Evolutionary conservation across 2,888 invertebrate genomes (phyloP), one percentile per base, ranked within the genome.

Genomic region (Ptychoptera albimana): DNA sequence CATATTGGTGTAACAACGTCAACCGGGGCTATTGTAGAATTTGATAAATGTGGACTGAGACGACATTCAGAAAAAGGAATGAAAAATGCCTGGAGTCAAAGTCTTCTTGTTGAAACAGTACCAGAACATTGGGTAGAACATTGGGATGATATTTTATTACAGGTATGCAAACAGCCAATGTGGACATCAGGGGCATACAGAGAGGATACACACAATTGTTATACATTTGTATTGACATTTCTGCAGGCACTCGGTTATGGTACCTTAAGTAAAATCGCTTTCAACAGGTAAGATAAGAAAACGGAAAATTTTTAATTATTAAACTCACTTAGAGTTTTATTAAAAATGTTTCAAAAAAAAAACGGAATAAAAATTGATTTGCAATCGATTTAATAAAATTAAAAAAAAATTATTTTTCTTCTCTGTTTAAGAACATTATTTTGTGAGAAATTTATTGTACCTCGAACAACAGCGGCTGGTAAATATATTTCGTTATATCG

Each of bases 1-100:
- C 92, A 93, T 65, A 88, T 92, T 61, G 92, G 88, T 45, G 76
- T 92, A 50, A 89, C 89, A 44, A 81, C 85, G 57, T 87, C 88
- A 8, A 69, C 69, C 48, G 83, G 87, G 34, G 71, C 71, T 55
- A 81, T 91, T 42, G 79, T 83, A 48, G 91, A 92, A 67, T 92
- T 82, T 61, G 88, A 89, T 68, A 76, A 74, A 54, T 71, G 77
- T 54, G 92, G 92, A 32, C 69, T 91, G 44, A 64, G 70, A 55
- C 57, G 72, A 63, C 75, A 66, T 50, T 64, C 68, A 47, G 60
- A 66, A 63, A 70, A 46, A 31, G 38, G 45, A 39, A 37, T 75
- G 66, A 79, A 65, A 60, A 67, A 57, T 52, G 72, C 67, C 43
- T 81, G 81, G 81, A 73, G 74, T 61, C 80, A 81, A 60, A 79